Percentiles rank a stretch among this genome's conserved stretches.
Evolutionary conservation across 2,113 vertebrate genomes (phyloP).

Genomic region (Festucalex cinctus): DNA sequence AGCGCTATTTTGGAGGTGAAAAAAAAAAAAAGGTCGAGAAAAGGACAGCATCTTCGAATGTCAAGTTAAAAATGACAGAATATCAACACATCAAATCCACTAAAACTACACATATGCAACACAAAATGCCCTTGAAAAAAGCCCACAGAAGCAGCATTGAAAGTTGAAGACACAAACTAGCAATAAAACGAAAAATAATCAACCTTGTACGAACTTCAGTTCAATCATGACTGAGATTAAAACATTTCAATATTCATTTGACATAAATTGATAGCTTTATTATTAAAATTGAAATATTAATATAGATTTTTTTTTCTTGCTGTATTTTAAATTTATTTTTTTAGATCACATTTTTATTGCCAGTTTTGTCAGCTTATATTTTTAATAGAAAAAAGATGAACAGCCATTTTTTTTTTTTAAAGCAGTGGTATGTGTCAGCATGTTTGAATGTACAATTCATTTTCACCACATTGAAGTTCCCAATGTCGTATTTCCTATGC

Average conservation of each 20-base stretch:
- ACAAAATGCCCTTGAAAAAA: conserved; percentile 66
- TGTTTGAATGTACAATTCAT: not conserved
- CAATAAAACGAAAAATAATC: conserved; percentile 66
- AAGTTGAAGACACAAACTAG: conserved; percentile 61
- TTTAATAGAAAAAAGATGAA: conserved; percentile 11
- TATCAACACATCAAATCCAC: conserved; percentile 56
- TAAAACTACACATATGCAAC: conserved; percentile 62
- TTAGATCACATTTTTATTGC: not conserved
- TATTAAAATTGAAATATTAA: not conserved
- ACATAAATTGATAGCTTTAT: not conserved
- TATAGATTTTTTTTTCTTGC: not conserved
- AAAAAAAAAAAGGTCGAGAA: conserved; percentile 47
- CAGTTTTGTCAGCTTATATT: conserved; percentile 12
- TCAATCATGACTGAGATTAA: conserved; percentile 50
- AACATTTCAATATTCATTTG: conserved; percentile 33
- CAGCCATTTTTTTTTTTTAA: conserved; percentile 24
- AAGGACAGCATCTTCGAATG: conserved; percentile 26
- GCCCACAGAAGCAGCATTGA: conserved; percentile 69
- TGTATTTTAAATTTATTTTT: not conserved
- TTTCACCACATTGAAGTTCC: not conserved
- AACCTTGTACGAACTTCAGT: conserved; percentile 17
- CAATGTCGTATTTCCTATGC: conserved; percentile 4
- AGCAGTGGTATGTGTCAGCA: conserved; percentile 4
- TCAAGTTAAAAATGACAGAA: conserved; percentile 37
- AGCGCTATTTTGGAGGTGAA: conserved; percentile 44